Percentiles rank a stretch among this genome's conserved stretches.
phyloP scores from a whole-genome alignment of 2,797 vertebrate species.

The Syncerus caffer region DNA sequence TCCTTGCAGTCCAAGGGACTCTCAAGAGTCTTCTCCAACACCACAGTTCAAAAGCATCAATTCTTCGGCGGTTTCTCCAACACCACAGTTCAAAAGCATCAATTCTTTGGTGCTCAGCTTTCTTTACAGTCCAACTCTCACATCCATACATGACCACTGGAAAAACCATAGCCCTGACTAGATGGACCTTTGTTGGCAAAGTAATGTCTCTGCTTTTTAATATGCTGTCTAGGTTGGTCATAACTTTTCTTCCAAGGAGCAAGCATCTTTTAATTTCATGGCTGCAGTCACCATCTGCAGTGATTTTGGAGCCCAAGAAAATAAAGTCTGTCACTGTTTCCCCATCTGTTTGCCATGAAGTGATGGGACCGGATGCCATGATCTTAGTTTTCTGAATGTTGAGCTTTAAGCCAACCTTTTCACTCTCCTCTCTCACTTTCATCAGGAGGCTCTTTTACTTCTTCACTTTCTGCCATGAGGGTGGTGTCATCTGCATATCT shows the following conservation, averaged over 20 bases:
- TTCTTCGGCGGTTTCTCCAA: rapidly evolving
- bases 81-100: background rate
- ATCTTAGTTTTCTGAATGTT: background rate
- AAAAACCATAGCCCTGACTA: background rate
- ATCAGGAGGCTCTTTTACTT: background rate
- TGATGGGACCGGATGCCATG: background rate
- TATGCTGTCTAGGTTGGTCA: background rate
- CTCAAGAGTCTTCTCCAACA: background rate
- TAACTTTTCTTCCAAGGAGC: background rate
- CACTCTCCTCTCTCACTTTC: background rate
- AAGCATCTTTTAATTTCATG: background rate
- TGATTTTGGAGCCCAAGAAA: background rate
- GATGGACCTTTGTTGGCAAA: background rate
- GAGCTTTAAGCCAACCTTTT: background rate
- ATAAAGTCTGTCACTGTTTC: background rate
- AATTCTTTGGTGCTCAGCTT: rapidly evolving
- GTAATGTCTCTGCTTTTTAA: background rate
- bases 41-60: background rate
- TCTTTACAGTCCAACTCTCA: background rate
- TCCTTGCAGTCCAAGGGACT: background rate
- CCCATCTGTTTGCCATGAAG: background rate
- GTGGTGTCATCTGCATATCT: background rate
- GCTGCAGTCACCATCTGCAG: background rate
- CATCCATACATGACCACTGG: background rate
- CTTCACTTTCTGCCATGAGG: background rate